Conservation (phyloP, 2,113 vertebrate species). For the Mustela lutreola region DNA sequence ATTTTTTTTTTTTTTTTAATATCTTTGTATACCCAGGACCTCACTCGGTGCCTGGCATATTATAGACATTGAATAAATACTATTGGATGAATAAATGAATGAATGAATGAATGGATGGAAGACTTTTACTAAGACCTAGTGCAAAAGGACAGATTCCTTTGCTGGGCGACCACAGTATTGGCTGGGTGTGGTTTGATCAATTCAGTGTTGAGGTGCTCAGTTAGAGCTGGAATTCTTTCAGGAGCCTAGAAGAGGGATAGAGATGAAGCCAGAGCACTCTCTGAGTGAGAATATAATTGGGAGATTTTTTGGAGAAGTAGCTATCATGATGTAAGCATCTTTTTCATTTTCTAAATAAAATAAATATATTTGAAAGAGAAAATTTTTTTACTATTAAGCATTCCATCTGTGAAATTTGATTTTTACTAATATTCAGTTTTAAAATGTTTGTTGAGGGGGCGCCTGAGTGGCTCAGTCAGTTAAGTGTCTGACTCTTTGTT, state of each 20-base stretch:
- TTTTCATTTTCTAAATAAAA: conserved; percentile 33
- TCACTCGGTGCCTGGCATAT: background rate
- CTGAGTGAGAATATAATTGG: background rate
- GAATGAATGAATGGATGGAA: background rate
- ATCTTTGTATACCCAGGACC: background rate
- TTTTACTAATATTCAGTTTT: background rate
- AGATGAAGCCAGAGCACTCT: background rate
- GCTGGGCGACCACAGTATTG: background rate
- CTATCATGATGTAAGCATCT: background rate
- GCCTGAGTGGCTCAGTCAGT: background rate
- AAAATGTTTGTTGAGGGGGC: background rate
- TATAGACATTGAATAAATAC: background rate
- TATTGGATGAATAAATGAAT: background rate
- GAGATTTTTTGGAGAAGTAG: conserved; percentile 33
- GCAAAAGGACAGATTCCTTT: background rate
- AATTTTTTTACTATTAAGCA: background rate
- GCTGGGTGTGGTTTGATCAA: background rate
- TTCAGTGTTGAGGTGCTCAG: background rate
- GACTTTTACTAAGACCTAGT: background rate
- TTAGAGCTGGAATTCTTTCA: conserved; percentile 33
- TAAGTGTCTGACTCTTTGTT: background rate
- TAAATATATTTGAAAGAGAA: conserved; percentile 1
- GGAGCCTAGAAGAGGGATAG: background rate
- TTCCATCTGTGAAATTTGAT: background rate
- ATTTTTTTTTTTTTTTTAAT: background rate